Conservation (phyloP, 2,113 vertebrate genomes). For the Aspidoscelis tigris region DNA sequence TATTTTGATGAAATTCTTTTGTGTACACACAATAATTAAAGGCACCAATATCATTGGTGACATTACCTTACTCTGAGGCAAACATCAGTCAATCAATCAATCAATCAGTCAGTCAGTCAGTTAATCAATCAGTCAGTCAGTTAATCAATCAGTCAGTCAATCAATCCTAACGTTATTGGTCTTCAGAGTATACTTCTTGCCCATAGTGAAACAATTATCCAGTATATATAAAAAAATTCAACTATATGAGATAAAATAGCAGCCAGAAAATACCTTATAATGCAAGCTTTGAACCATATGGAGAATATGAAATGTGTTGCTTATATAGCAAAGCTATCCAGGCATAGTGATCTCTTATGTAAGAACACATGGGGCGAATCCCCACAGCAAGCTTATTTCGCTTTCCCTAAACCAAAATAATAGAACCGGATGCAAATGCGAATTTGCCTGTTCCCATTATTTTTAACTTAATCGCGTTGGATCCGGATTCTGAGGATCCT, state of each 20-base stretch:
- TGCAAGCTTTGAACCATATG: rapidly evolving
- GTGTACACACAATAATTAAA: not conserved
- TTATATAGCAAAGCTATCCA: not conserved
- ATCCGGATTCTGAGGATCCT: too few relatives aligned
- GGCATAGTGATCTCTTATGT: not conserved
- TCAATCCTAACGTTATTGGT: not conserved
- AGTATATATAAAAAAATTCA: not conserved
- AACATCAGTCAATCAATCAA: not conserved
- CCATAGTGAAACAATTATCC: not conserved
- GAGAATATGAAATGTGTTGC: not conserved
- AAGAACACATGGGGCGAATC: not conserved
- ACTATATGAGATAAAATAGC: constrained; percentile 10
- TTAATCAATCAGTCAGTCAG: too few relatives aligned
- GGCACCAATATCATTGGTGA: not conserved
- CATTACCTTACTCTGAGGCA: not conserved
- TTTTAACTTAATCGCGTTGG: too few relatives aligned
- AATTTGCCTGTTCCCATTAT: too few relatives aligned
- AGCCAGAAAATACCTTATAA: not conserved
- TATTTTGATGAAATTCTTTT: not conserved
- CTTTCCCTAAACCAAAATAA: too few relatives aligned
- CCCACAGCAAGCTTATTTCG: too few relatives aligned
- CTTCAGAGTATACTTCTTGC: constrained; percentile 23
- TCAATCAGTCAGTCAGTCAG: too few relatives aligned
- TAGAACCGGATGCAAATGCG: too few relatives aligned
- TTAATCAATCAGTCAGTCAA: too few relatives aligned